These are phyloP conservation scores for Nematolebias whitei DNA, from an alignment of 2,113 vertebrate species.

Conservation along the genomic window DNA sequence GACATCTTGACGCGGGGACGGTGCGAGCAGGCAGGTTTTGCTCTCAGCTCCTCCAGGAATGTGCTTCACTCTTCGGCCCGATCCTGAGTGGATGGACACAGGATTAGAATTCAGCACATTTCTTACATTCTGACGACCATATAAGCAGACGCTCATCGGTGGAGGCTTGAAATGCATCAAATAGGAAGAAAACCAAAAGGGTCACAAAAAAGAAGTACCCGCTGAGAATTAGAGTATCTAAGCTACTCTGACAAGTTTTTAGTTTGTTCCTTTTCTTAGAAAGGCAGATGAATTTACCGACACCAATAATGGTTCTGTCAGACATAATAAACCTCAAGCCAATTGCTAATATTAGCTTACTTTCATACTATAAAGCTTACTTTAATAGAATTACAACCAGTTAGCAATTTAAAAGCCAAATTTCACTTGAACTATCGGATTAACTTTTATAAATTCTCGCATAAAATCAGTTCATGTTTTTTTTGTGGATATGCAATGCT, in stretches of 20 bases:
- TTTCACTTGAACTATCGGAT: not conserved
- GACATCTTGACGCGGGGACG: conserved; percentile 58
- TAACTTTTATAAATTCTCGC: not conserved
- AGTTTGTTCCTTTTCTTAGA: not conserved
- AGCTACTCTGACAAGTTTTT: not conserved
- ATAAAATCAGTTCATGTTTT: not conserved
- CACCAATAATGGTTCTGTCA: not conserved
- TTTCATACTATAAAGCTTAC: too few species aligned
- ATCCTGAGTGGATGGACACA: conserved; percentile 68
- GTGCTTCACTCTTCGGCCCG: conserved; percentile 48
- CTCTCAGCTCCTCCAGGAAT: conserved; percentile 61
- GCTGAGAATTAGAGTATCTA: not conserved
- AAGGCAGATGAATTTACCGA: not conserved
- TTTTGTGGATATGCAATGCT: not conserved
- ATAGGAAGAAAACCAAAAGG: not conserved
- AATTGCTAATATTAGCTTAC: too few species aligned
- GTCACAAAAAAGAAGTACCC: not conserved
- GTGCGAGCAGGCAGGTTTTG: conserved; percentile 57
- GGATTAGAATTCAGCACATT: conserved; percentile 64
- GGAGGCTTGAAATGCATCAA: conserved; percentile 42
- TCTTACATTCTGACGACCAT: conserved; percentile 55
- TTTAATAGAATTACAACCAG: not conserved
- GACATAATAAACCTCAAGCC: too few species aligned
- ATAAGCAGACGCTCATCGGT: conserved; percentile 33
- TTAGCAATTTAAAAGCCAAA: not conserved